Conservation (phyloP, 2,113 vertebrate genomes). For the Phainopepla nitens region DNA sequence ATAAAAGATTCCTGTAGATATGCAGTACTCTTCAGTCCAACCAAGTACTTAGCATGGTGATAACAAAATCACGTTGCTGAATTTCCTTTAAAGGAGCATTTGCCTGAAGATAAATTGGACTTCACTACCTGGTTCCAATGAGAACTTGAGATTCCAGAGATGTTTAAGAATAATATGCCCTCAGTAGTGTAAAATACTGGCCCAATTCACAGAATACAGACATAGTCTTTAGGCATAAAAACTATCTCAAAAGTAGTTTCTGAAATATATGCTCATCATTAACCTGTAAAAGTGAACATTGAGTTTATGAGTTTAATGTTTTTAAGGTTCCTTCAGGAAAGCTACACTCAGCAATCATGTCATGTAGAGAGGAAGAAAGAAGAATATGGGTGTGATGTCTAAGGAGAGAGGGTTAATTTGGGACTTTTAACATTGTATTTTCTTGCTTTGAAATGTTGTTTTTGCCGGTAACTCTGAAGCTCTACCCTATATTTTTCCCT, state of each 20-base stretch:
- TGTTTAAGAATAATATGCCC: not conserved
- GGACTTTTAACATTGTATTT: not conserved
- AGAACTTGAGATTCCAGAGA: not conserved
- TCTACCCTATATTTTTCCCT: not conserved
- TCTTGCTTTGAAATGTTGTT: not conserved
- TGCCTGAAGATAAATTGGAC: not conserved
- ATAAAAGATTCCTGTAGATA: not conserved
- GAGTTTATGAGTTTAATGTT: not conserved
- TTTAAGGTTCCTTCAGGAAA: not conserved
- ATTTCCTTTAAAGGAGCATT: not conserved
- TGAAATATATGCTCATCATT: not conserved
- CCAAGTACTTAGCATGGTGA: not conserved
- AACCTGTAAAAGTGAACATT: not conserved
- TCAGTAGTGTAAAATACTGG: not conserved
- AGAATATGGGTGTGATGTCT: not conserved
- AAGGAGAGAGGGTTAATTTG: not conserved
- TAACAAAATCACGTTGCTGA: not conserved
- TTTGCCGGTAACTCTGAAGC: not conserved
- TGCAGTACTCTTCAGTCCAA: not conserved
- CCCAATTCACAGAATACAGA: not conserved
- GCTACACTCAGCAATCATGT: not conserved
- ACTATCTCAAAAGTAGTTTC: not conserved
- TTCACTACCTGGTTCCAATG: not conserved
- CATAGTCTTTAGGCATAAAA: not conserved
- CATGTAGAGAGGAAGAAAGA: not conserved